Conservation (phyloP, 2,113 vertebrate genomes). For the Paramormyrops kingsleyae region DNA sequence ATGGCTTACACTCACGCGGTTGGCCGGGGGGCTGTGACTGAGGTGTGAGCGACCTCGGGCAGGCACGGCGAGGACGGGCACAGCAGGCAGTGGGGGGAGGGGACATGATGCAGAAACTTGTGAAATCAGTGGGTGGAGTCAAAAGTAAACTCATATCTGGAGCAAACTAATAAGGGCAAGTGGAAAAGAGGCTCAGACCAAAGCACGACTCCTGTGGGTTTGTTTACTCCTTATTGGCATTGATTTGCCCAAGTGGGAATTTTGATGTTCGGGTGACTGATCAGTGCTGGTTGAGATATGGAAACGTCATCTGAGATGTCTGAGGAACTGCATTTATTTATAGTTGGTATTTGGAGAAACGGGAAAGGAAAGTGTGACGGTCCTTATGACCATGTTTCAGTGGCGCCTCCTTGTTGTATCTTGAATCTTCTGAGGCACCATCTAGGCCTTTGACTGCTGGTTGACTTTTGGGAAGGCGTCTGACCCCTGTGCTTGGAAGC, state of each 20-base stretch:
- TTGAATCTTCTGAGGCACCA: background rate
- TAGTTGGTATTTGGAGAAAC: background rate
- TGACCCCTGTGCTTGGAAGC: background rate
- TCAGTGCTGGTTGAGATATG: background rate
- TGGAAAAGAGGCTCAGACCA: background rate
- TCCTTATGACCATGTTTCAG: background rate
- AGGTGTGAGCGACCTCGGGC: background rate
- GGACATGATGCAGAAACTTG: background rate
- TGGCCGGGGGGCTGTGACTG: background rate
- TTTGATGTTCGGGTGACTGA: background rate
- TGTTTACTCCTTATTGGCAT: background rate
- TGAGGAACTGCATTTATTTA: background rate
- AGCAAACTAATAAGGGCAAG: background rate
- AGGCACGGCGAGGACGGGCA: background rate
- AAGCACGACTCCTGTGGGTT: background rate
- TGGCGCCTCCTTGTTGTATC: background rate
- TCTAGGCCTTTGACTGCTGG: background rate
- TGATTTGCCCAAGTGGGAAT: background rate
- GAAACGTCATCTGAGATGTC: background rate
- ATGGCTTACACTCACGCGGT: background rate
- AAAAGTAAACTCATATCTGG: background rate
- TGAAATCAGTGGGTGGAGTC: background rate
- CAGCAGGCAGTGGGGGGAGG: background rate
- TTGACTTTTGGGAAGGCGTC: background rate
- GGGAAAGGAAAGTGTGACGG: background rate